Conservation (phyloP, 2,797 vertebrate species). For the Epinephelus awoara region DNA sequence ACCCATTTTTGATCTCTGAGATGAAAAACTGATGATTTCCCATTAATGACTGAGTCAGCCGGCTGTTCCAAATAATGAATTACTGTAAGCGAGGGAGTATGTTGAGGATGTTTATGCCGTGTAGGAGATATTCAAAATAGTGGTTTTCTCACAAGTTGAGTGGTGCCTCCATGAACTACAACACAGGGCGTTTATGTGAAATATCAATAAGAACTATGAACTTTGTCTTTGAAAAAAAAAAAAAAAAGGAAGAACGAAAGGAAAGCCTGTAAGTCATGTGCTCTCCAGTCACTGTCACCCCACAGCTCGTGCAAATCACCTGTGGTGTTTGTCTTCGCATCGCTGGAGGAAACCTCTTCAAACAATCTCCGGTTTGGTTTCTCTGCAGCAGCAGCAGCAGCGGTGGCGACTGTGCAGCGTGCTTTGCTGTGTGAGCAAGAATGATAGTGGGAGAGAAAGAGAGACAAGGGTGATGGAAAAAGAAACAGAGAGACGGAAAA, state of each 20-base stretch:
- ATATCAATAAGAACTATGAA: slow-evolving; percentile 4
- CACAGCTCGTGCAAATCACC: slow-evolving; percentile 46
- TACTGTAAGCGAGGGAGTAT: slow-evolving; percentile 63
- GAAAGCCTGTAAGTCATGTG: slow-evolving; percentile 57
- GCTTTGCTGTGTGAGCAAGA: slow-evolving; percentile 37
- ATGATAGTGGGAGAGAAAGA: neutral
- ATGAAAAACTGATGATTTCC: slow-evolving; percentile 59
- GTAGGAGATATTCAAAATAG: slow-evolving; percentile 60
- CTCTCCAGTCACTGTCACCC: slow-evolving; percentile 47
- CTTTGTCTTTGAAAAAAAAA: neutral
- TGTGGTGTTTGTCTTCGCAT: slow-evolving; percentile 36
- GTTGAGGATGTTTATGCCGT: slow-evolving; percentile 31
- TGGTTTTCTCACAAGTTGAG: slow-evolving; percentile 42
- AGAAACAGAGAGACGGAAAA: slow-evolving; percentile 22
- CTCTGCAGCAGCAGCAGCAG: slow-evolving; percentile 32
- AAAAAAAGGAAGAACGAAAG: neutral
- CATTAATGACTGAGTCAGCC: slow-evolving; percentile 63
- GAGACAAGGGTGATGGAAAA: slow-evolving; percentile 22
- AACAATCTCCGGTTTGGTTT: slow-evolving; percentile 44
- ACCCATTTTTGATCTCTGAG: slow-evolving; percentile 31
- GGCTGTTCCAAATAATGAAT: slow-evolving; percentile 57
- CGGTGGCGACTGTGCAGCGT: slow-evolving; percentile 19
- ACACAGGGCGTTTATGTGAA: slow-evolving; percentile 59
- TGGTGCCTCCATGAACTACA: neutral
- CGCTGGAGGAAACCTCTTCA: slow-evolving; percentile 62